Percentiles rank a stretch among this genome's conserved stretches.
Evolutionary conservation across 2,113 vertebrate genomes (phyloP).

Genomic region (Eudyptes chrysolophus): DNA sequence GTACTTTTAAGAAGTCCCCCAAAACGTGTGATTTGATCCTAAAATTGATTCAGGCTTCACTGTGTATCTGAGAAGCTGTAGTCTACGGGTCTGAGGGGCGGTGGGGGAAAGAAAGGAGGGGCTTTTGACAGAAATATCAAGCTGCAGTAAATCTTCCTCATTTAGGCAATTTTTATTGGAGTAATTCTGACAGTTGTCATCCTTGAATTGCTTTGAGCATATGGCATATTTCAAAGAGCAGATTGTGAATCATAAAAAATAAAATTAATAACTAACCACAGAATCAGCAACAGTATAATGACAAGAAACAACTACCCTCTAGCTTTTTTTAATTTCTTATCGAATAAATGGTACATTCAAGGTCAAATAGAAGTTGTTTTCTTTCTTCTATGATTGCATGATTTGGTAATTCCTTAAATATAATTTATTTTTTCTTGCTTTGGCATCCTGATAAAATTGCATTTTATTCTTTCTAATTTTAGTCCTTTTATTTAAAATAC

Average conservation of each 20-base stretch:
- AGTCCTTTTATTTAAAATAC: neutral
- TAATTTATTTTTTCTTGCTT: neutral
- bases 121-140: conserved; percentile 75
- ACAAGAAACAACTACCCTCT: conserved; percentile 82
- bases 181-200: conserved; percentile 93
- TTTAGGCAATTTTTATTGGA: conserved; percentile 93
- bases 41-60: conserved; percentile 52
- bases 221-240: conserved; percentile 95
- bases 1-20: conserved; percentile 40
- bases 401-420: conserved; percentile 38
- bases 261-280: conserved; percentile 93
- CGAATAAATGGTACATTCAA: conserved; percentile 77
- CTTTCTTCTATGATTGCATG: conserved; percentile 22
- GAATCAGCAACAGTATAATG: conserved; percentile 88
- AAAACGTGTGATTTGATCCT: conserved; percentile 63
- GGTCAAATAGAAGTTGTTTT: conserved; percentile 82
- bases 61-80: conserved; percentile 45
- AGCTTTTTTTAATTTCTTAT: conserved; percentile 78
- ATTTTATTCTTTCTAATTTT: neutral
- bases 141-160: conserved; percentile 89
- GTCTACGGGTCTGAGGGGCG: neutral
- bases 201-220: conserved; percentile 93
- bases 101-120: conserved; percentile 44
- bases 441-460: neutral
- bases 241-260: conserved; percentile 96